A percentile compares a stretch with the other conserved stretches of the same genome.
Conservation (phyloP, 1,140 invertebrate species). For the Drosophila arawakana region DNA sequence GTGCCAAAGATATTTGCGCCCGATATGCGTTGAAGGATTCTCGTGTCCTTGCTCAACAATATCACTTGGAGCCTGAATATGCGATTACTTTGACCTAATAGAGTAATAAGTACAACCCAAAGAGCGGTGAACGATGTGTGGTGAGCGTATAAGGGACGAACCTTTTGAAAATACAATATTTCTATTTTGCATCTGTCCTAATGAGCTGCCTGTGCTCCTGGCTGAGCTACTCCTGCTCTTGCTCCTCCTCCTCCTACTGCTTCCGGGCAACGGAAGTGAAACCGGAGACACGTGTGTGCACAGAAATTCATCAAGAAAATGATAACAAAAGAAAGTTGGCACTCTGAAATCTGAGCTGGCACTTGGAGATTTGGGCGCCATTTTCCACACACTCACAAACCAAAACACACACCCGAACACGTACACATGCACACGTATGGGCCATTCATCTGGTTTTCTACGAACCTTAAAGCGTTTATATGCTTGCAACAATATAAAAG, state of each 20-base stretch:
- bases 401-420: too few species aligned
- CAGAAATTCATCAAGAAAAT: constrained; percentile 54
- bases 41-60: constrained; percentile 42
- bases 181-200: constrained; percentile 48
- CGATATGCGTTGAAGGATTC: constrained; percentile 66
- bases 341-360: constrained; percentile 22
- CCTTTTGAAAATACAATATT: constrained; percentile 42
- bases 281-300: constrained; percentile 64
- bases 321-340: constrained; percentile 42
- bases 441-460: constrained; percentile 1
- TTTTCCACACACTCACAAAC: background rate
- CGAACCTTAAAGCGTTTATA: constrained; percentile 8
- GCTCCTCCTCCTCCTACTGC: constrained; percentile 13
- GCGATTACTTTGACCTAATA: constrained; percentile 63
- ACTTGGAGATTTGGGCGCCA: constrained; percentile 2
- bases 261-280: constrained; percentile 63
- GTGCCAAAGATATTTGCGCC: constrained; percentile 74
- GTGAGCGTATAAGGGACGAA: constrained; percentile 6
- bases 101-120: constrained; percentile 57
- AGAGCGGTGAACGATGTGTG: background rate
- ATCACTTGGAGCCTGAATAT: constrained; percentile 56
- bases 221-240: background rate
- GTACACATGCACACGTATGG: background rate
- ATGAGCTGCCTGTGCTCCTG: constrained; percentile 51
- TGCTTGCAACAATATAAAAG: constrained; percentile 28